A percentile compares a stretch with the other conserved stretches of the same genome.
These are phyloP conservation scores for Pangasianodon hypophthalmus DNA, from an alignment of 2,113 vertebrate species.

Conservation along the genomic window DNA sequence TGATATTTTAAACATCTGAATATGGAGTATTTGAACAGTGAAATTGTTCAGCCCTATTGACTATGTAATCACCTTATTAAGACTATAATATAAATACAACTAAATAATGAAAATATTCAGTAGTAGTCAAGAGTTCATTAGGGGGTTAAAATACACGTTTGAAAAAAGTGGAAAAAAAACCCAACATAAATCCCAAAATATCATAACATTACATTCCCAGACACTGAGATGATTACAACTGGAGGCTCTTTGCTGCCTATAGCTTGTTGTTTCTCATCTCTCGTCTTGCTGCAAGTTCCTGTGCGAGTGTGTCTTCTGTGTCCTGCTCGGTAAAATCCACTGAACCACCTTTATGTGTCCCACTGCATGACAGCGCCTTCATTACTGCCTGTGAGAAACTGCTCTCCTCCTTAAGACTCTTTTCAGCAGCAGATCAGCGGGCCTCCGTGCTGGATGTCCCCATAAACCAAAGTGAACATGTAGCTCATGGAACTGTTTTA, in stretches of 20 bases:
- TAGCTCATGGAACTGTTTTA: not conserved
- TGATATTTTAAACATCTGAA: not conserved
- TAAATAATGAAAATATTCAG: not conserved
- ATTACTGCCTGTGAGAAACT: conserved; percentile 16
- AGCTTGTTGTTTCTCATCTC: conserved; percentile 20
- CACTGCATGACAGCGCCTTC: conserved; percentile 25
- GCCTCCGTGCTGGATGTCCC: conserved; percentile 21
- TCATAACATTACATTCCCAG: not conserved
- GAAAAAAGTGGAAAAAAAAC: not conserved
- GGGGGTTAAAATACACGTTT: not conserved
- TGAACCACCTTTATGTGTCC: conserved; percentile 26
- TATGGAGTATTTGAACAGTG: not conserved
- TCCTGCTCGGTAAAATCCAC: conserved; percentile 25
- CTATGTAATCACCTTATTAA: not conserved
- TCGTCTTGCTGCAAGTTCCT: not conserved
- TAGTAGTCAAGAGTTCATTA: not conserved
- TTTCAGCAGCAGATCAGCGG: conserved; percentile 25
- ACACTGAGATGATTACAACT: not conserved
- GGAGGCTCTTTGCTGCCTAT: not conserved
- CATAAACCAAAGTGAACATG: not conserved
- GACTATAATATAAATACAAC: not conserved
- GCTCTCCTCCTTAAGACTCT: conserved; percentile 8
- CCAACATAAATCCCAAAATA: not conserved
- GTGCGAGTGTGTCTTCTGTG: conserved; percentile 25
- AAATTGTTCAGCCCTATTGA: not conserved